Evolutionary conservation across 2,888 invertebrate genomes (phyloP).

Genomic region (Cataglyphis altisquamis): DNA sequence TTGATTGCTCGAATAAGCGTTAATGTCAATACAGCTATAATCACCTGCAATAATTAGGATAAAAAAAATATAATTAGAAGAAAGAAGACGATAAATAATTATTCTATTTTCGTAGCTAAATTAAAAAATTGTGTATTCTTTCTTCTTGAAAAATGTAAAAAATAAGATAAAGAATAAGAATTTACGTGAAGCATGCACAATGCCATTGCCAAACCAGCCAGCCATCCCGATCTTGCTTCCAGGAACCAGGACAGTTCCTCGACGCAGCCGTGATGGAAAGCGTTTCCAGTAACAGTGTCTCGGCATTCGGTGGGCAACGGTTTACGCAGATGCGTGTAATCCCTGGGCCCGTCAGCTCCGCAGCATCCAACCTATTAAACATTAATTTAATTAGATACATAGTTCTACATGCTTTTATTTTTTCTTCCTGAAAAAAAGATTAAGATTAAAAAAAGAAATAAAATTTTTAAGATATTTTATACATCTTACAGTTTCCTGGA

Average conservation of each 20-base stretch:
- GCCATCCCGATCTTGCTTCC: conserved; percentile 94
- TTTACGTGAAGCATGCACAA: conserved; percentile 93
- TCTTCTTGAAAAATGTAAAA: conserved; percentile 63
- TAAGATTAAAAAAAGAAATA: neutral
- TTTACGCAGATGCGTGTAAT: conserved; percentile 92
- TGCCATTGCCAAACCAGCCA: conserved; percentile 92
- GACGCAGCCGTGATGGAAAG: conserved; percentile 95
- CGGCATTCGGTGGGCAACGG: conserved; percentile 94
- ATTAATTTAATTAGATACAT: neutral
- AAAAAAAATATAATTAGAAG: neutral
- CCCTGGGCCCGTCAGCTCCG: conserved; percentile 94
- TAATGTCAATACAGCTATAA: conserved; percentile 91
- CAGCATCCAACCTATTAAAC: conserved; percentile 93
- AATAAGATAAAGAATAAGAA: neutral
- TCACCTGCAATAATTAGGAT: conserved; percentile 86
- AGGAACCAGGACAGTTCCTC: conserved; percentile 96
- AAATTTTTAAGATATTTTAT: neutral
- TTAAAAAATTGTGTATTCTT: neutral
- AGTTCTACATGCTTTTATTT: neutral
- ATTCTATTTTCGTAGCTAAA: neutral
- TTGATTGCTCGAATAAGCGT: conserved; percentile 91
- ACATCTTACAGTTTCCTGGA: conserved; percentile 93
- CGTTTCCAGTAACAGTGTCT: conserved; percentile 95
- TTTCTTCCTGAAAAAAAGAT: neutral
- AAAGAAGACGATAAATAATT: neutral